These are phyloP conservation scores for Pissodes strobi DNA, from an alignment of 1,140 invertebrate genomes.

Conservation along the genomic window DNA sequence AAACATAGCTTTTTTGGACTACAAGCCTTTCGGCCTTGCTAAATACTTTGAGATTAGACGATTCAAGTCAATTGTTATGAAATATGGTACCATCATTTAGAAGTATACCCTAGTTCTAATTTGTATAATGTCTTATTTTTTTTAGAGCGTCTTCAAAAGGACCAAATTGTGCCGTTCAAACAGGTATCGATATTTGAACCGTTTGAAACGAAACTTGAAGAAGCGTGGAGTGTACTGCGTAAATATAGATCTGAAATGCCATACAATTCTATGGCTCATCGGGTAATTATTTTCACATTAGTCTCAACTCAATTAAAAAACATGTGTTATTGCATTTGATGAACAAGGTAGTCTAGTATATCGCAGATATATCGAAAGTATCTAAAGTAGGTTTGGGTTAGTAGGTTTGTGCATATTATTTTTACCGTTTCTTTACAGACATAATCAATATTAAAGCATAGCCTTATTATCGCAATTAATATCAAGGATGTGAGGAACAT, in stretches of 20 bases:
- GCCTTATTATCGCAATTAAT: too few relatives aligned
- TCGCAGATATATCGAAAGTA: too few relatives aligned
- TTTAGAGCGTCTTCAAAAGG: slow-evolving; percentile 19
- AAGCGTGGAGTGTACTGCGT: slow-evolving; percentile 21
- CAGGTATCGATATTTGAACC: slow-evolving; percentile 31
- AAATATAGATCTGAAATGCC: slow-evolving; percentile 28
- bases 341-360: too few relatives aligned
- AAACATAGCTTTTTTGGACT: slow-evolving; percentile 28
- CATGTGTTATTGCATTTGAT: too few relatives aligned
- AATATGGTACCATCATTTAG: slow-evolving; percentile 19
- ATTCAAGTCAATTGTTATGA: slow-evolving; percentile 30
- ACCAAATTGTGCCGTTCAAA: slow-evolving; percentile 19
- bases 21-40: slow-evolving; percentile 25
- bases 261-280: slow-evolving; percentile 7
- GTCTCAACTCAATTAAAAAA: too few relatives aligned
- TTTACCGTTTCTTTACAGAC: too few relatives aligned
- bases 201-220: slow-evolving; percentile 21
- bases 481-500: too few relatives aligned
- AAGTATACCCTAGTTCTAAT: background rate
- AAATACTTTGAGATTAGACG: slow-evolving; percentile 27
- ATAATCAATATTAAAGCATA: too few relatives aligned
- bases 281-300: slow-evolving; percentile 15
- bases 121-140: background rate
- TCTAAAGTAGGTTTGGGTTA: too few relatives aligned
- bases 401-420: too few relatives aligned